phyloP scores from a whole-genome alignment of 2,113 vertebrate species.

The Sceloporus undulatus region DNA sequence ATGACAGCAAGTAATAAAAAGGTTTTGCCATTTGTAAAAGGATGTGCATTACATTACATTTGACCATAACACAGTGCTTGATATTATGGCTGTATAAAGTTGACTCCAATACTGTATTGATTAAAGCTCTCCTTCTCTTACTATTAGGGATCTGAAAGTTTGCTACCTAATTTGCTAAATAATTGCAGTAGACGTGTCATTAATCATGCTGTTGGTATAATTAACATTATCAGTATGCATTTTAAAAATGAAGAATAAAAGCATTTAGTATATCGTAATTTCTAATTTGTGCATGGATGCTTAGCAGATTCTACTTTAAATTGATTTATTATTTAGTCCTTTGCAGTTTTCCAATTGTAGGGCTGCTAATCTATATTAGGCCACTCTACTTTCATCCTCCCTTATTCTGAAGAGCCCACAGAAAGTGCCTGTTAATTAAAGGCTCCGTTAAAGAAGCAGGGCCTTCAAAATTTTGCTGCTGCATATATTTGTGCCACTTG shows the following conservation, averaged over 20 bases:
- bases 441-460: background rate
- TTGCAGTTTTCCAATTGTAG: slow-evolving; percentile 27
- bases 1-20: background rate
- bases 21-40: background rate
- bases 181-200: slow-evolving; percentile 58
- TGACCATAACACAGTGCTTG: background rate
- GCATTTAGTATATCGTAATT: slow-evolving; percentile 49
- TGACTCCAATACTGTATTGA: slow-evolving; percentile 23
- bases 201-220: slow-evolving; percentile 61
- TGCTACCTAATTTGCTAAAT: slow-evolving; percentile 50
- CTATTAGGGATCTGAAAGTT: slow-evolving; percentile 38
- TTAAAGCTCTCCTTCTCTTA: slow-evolving; percentile 43
- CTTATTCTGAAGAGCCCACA: slow-evolving; percentile 23
- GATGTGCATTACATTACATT: background rate
- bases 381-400: background rate
- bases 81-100: background rate
- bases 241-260: slow-evolving; percentile 52
- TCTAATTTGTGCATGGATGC: slow-evolving; percentile 55
- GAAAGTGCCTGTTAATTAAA: slow-evolving; percentile 15
- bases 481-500: background rate
- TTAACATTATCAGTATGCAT: slow-evolving; percentile 48
- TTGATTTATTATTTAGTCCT: slow-evolving; percentile 52
- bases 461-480: slow-evolving; percentile 4
- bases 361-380: slow-evolving; percentile 35
- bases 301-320: slow-evolving; percentile 46